Evolutionary conservation across 35 echinoderm and acorn worm species (phyloP).

Genomic region (Chiridota heheva): DNA sequence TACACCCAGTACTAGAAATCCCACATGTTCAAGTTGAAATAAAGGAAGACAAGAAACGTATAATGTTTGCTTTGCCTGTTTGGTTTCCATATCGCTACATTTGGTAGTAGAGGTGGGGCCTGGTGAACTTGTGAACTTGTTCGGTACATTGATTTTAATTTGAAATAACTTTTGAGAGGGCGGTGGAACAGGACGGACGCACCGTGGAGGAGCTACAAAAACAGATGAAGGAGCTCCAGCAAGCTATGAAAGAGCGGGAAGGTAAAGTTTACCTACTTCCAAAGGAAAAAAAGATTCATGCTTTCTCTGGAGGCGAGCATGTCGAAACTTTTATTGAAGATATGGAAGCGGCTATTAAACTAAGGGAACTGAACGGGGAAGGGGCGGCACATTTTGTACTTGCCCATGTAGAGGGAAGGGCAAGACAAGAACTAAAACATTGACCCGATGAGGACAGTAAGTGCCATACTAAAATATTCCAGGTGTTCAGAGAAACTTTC

Average conservation of each 20-base stretch:
- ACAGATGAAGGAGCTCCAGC: too few species aligned
- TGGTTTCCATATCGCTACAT: too few species aligned
- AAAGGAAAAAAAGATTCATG: constrained; percentile 28
- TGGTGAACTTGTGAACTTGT: too few species aligned
- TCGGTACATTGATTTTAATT: too few species aligned
- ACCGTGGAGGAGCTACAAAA: too few species aligned
- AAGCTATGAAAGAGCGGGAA: neutral
- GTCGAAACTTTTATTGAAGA: constrained; percentile 47
- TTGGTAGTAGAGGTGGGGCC: too few species aligned
- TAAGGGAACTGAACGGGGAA: constrained; percentile 17
- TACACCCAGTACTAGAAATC: too few species aligned
- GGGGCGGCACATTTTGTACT: constrained; percentile 42
- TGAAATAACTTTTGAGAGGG: too few species aligned
- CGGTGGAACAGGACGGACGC: too few species aligned
- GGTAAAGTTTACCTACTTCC: constrained; percentile 32
- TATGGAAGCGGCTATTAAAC: constrained; percentile 32
- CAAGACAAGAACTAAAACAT: constrained; percentile 39
- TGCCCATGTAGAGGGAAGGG: constrained; percentile 45
- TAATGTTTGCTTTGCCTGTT: too few species aligned
- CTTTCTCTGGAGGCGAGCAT: constrained; percentile 5
- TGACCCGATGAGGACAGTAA: neutral
- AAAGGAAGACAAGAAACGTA: too few species aligned
- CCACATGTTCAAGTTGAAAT: too few species aligned
- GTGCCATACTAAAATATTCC: constrained; percentile 10
- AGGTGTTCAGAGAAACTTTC: constrained; percentile 26